Evolutionary conservation across 2,797 vertebrate species (phyloP).

Genomic region (Galagoides demidoff): DNA sequence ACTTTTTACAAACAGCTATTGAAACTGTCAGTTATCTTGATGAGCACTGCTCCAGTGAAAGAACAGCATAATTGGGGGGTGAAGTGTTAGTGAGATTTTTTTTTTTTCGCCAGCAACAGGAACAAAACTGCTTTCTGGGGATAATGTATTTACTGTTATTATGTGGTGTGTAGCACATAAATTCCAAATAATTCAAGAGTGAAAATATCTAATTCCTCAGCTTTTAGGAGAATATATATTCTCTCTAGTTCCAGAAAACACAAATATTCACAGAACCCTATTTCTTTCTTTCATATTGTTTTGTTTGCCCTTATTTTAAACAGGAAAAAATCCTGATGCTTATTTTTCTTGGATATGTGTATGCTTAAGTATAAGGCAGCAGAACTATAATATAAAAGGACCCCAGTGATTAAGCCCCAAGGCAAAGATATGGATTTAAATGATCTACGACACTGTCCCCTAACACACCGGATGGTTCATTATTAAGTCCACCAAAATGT

Average conservation of each 20-base stretch:
- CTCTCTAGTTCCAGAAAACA: not conserved
- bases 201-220: conserved; percentile 66
- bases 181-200: conserved; percentile 64
- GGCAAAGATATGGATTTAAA: conserved; percentile 68
- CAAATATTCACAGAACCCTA: not conserved
- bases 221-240: conserved; percentile 45
- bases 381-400: conserved; percentile 57
- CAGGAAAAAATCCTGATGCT: conserved; percentile 34
- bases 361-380: conserved; percentile 59
- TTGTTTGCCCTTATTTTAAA: conserved; percentile 46
- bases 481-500: conserved; percentile 61
- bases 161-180: conserved; percentile 54
- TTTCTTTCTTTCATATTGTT: not conserved
- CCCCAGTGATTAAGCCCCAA: conserved; percentile 58
- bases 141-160: conserved; percentile 70
- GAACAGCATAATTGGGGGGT: conserved; percentile 46
- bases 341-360: conserved; percentile 57
- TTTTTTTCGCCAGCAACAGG: conserved; percentile 47
- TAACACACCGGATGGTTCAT: conserved; percentile 9
- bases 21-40: conserved; percentile 75
- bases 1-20: conserved; percentile 71
- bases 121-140: conserved; percentile 69
- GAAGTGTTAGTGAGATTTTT: conserved; percentile 66
- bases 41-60: conserved; percentile 35
- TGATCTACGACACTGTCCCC: conserved; percentile 61